Evolutionary conservation across 2,888 invertebrate species (phyloP).

Genomic region (Leucophenga maculata): DNA sequence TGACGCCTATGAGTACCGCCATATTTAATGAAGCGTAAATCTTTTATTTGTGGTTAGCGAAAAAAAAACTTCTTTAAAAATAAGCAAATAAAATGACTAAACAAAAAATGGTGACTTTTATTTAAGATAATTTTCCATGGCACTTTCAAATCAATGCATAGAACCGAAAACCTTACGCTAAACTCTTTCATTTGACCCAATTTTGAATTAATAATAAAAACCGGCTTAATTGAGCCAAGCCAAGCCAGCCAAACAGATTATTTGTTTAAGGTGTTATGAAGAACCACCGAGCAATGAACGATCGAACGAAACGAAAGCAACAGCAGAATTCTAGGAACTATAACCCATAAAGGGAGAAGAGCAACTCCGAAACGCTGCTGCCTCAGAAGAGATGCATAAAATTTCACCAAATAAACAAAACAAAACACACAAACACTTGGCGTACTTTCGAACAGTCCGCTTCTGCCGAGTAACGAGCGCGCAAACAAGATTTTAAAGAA

Average conservation of each 20-base stretch:
- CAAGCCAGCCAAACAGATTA: neutral
- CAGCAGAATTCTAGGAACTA: constrained; percentile 12
- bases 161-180: constrained; percentile 26
- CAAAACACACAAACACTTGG: constrained; percentile 3
- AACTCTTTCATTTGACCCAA: constrained; percentile 63
- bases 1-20: neutral
- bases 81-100: neutral
- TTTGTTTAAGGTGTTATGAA: constrained; percentile 18
- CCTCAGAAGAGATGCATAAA: constrained; percentile 22
- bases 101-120: neutral
- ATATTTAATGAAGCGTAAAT: neutral
- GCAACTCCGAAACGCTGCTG: neutral
- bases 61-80: neutral
- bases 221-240: constrained; percentile 47
- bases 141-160: neutral
- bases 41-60: constrained; percentile 1
- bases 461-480: too few relatives aligned
- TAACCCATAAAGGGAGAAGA: neutral
- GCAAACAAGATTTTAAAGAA: constrained; percentile 3
- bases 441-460: constrained; percentile 19
- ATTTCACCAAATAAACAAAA: constrained; percentile 24
- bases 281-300: neutral
- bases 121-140: neutral
- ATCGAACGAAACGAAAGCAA: constrained; percentile 10
- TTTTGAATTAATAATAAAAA: constrained; percentile 41